phyloP scores from a whole-genome alignment of 2,113 vertebrate genomes.

The Colius striatus region DNA sequence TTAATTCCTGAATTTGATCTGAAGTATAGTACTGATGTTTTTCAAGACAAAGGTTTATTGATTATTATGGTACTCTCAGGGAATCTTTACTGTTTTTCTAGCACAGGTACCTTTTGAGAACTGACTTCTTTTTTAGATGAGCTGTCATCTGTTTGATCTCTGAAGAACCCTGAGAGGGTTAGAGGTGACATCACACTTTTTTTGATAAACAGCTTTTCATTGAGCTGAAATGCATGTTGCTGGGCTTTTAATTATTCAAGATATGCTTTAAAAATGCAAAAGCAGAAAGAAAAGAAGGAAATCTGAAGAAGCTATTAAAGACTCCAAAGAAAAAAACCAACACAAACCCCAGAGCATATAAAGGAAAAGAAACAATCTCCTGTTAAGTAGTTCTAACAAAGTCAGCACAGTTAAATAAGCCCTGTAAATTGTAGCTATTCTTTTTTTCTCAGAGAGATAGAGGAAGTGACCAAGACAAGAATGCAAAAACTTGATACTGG shows the following conservation, averaged over 20 bases:
- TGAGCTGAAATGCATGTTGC: not conserved
- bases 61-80: not conserved
- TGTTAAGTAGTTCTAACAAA: not conserved
- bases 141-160: conserved; percentile 22
- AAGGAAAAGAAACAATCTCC: not conserved
- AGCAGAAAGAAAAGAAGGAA: not conserved
- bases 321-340: not conserved
- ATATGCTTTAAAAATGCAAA: not conserved
- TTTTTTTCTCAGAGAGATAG: not conserved
- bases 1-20: not conserved
- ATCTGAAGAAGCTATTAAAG: not conserved
- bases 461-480: not conserved
- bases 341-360: not conserved
- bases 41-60: not conserved
- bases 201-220: not conserved
- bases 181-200: not conserved
- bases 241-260: conserved; percentile 7
- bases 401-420: not conserved
- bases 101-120: conserved; percentile 4
- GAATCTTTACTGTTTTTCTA: conserved; percentile 14
- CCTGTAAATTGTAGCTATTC: not conserved
- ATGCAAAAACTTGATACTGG: not conserved
- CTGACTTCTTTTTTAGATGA: not conserved
- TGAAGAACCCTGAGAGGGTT: not conserved
- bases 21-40: not conserved